Evolutionary conservation across 2,797 vertebrate genomes (phyloP), one percentile per base, ranked within the genome.

Genomic region (Allobates femoralis): DNA sequence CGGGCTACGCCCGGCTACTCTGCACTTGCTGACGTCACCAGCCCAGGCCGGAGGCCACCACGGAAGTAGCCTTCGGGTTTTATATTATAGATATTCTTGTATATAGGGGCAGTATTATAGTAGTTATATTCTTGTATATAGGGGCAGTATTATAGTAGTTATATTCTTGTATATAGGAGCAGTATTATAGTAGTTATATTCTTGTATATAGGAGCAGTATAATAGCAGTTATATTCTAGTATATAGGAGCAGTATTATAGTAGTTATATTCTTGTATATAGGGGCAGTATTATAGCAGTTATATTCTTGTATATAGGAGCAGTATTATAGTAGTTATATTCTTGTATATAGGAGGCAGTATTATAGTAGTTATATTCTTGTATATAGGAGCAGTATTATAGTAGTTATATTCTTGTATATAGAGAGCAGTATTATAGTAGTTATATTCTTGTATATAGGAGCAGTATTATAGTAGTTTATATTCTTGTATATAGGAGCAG

Each of bases 311-410:
- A n/a, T n/a, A n/a, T n/a, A n/a, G n/a, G n/a, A n/a, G n/a, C n/a
- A n/a, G n/a, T n/a, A n/a, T n/a, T n/a, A n/a, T n/a, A n/a, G 21
- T 30, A 30, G 60, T 64, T 64, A 64, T 64, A 30, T 64, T 64
- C 60, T 64, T 64, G 60, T 30, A 67, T n/a, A 67, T 67, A 67
- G 66, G 30, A 21, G 16, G 66, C 30, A 67, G 66, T 67, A 67
- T 67, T 67, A 67, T 67, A 67, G 66, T 67, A 67, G 66, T 67
- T 67, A 67, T 34, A 67, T 67, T 34, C 66, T 18, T 66, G 62
- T 66, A 66, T 23, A 66, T 66, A 66, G 62, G 62, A 7, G n/a
- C 28, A 66, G 62, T 66, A 66, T 66, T 66, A 66, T 66, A 66
- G 62, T 66, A 66, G 28, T 66, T 66, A 32, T 32, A 32, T 66